phyloP scores from a whole-genome alignment of 23 tunicate genomes.

The Halocynthia roretzi region DNA sequence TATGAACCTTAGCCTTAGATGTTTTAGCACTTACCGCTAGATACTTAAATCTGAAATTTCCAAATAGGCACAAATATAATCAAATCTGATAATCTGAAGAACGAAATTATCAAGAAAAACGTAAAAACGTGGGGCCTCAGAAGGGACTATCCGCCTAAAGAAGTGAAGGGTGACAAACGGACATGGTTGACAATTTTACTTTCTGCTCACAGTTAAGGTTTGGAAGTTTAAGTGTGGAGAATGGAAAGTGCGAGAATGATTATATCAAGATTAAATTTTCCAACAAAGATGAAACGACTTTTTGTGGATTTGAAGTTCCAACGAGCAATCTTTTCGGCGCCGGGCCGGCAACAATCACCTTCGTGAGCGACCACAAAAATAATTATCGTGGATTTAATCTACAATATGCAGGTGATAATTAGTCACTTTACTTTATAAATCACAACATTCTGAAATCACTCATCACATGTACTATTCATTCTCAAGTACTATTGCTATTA shows the following conservation, averaged over 20 bases:
- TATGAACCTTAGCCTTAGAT: no score
- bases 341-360: slow-evolving; percentile 57
- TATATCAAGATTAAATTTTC: slow-evolving; percentile 47
- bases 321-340: slow-evolving; percentile 20
- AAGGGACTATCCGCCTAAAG: no score
- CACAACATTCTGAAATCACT: neutral
- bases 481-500: neutral
- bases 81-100: no score
- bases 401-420: slow-evolving; percentile 31
- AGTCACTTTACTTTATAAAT: neutral
- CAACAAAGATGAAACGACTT: slow-evolving; percentile 3
- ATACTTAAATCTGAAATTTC: no score
- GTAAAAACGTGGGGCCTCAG: no score
- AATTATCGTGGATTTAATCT: slow-evolving; percentile 43
- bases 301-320: slow-evolving; percentile 42
- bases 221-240: slow-evolving; percentile 34
- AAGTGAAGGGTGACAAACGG: no score
- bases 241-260: slow-evolving; percentile 49
- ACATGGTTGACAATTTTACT: no score
- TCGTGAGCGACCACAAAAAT: slow-evolving; percentile 25
- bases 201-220: slow-evolving; percentile 10
- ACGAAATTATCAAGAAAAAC: no score
- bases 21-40: no score
- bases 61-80: no score
- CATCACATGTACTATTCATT: neutral